phyloP scores from a whole-genome alignment of 1,140 invertebrate species.

The Listronotus oregonensis region DNA sequence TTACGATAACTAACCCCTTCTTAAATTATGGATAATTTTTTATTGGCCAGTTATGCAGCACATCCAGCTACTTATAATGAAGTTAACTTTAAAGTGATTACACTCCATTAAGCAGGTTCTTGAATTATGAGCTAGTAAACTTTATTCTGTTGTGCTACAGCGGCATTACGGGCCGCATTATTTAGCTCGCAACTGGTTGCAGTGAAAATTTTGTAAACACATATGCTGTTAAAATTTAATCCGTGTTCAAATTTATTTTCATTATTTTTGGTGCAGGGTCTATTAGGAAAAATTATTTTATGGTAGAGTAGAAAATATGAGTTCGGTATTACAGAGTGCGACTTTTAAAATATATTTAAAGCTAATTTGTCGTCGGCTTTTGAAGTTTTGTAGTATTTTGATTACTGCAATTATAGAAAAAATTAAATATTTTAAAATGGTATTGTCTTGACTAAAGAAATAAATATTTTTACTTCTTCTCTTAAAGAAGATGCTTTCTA shows the following conservation, averaged over 20 bases:
- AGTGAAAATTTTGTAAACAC: constrained; percentile 14
- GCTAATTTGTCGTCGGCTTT: too few species aligned
- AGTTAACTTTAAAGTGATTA: constrained; percentile 9
- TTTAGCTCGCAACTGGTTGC: constrained; percentile 16
- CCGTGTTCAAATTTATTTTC: constrained; percentile 13
- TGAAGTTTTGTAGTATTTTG: too few species aligned
- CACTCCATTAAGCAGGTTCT: constrained; percentile 2
- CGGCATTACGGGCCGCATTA: constrained; percentile 8
- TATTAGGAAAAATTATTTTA: constrained; percentile 9
- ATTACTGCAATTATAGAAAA: too few species aligned
- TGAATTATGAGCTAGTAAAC: constrained; percentile 3
- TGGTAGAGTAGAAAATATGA: neutral
- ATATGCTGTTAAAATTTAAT: constrained; percentile 18
- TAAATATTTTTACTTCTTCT: too few species aligned
- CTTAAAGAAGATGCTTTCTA: too few species aligned
- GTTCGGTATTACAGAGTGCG: neutral
- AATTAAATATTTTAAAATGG: too few species aligned
- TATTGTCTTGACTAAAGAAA: too few species aligned
- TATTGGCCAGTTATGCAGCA: too few species aligned
- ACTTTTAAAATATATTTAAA: too few species aligned
- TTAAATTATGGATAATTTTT: too few species aligned
- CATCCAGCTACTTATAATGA: too few species aligned
- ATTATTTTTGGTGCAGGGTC: constrained; percentile 4
- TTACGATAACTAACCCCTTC: too few species aligned
- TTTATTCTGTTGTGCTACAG: neutral